These are phyloP conservation scores for Bubo bubo DNA, from an alignment of 2,113 vertebrate genomes.

Conservation along the genomic window DNA sequence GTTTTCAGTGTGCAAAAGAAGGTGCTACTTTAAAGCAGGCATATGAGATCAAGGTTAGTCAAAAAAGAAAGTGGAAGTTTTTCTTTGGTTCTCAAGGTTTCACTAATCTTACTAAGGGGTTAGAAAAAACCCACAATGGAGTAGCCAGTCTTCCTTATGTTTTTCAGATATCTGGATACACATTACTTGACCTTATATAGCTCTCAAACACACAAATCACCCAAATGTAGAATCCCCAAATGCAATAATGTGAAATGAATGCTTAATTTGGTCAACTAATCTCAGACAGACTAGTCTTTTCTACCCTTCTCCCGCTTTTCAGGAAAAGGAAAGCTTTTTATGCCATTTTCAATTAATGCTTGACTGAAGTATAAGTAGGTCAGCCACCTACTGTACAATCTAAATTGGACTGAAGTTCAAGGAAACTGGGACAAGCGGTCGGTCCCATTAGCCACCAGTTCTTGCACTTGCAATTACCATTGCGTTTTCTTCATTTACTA, in stretches of 20 bases:
- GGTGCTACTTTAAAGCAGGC: not conserved
- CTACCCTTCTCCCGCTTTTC: not conserved
- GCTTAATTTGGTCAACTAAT: not conserved
- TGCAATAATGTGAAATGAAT: not conserved
- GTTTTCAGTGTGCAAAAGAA: not conserved
- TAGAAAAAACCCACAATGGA: not conserved
- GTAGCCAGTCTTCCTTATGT: not conserved
- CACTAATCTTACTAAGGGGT: not conserved
- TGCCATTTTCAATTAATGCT: not conserved
- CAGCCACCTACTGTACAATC: not conserved
- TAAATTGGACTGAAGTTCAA: not conserved
- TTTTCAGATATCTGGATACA: not conserved
- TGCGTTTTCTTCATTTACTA: not conserved
- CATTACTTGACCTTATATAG: not conserved
- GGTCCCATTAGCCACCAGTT: not conserved
- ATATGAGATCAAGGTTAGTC: not conserved
- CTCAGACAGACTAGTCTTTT: not conserved
- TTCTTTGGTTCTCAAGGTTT: not conserved
- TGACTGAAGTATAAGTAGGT: slow-evolving; percentile 28
- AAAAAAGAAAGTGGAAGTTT: not conserved
- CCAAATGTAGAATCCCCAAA: not conserved
- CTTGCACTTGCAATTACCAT: not conserved
- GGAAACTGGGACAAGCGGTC: slow-evolving; percentile 17
- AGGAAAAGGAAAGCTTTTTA: slow-evolving; percentile 17
- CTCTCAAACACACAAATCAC: not conserved